Conservation (phyloP, 53 echinoderm and acorn worm species). For the Arbacia lixula region DNA sequence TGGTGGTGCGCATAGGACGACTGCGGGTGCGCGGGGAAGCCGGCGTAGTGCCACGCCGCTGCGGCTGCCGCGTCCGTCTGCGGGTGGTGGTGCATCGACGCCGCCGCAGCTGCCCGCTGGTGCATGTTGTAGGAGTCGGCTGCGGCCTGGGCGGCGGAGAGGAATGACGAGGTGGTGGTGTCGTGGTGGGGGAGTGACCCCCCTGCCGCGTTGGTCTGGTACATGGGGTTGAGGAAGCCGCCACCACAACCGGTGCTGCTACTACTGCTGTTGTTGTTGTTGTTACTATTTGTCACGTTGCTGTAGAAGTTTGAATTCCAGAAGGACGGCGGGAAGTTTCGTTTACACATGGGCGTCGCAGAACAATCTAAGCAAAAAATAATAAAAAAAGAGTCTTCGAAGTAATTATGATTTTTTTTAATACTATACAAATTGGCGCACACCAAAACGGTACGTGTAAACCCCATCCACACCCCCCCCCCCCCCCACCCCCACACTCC, state of each 20-base stretch:
- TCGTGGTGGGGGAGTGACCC: conserved; percentile 36
- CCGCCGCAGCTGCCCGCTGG: conserved; percentile 13
- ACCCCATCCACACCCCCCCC: too few species aligned
- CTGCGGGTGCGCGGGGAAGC: conserved; percentile 53
- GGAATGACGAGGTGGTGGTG: conserved; percentile 7
- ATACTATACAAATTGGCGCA: too few species aligned
- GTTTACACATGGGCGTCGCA: conserved; percentile 81
- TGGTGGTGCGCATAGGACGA: conserved; percentile 71
- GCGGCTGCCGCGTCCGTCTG: background rate
- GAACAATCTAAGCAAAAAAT: background rate
- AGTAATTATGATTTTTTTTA: too few species aligned
- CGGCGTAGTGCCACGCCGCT: conserved; percentile 71
- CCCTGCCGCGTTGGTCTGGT: background rate
- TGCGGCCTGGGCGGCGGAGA: conserved; percentile 25
- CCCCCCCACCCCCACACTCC: too few species aligned
- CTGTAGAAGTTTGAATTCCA: conserved; percentile 75
- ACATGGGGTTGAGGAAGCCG: conserved; percentile 31
- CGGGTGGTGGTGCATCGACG: conserved; percentile 21
- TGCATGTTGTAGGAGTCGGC: conserved; percentile 81
- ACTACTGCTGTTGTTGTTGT: conserved; percentile 61
- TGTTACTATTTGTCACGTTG: conserved; percentile 56
- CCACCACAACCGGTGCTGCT: conserved; percentile 4
- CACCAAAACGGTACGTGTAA: too few species aligned
- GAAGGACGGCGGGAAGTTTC: conserved; percentile 94
- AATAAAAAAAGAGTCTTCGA: too few species aligned